These are phyloP conservation scores for Steatocranus sp. DNA, from an alignment of 2,797 vertebrate genomes.

Conservation along the genomic window DNA sequence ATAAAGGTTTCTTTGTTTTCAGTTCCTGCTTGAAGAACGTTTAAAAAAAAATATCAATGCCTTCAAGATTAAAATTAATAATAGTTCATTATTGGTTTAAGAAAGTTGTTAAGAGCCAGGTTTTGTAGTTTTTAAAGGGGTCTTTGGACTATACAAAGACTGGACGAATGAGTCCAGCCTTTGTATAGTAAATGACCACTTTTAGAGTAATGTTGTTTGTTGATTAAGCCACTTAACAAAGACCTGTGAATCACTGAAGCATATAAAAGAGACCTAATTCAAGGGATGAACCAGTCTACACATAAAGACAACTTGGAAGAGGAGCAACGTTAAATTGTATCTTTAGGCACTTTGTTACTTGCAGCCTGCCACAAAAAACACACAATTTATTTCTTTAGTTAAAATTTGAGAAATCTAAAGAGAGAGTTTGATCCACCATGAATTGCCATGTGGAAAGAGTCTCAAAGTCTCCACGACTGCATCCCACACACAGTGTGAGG, in stretches of 20 bases:
- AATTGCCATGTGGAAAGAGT: background rate
- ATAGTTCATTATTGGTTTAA: background rate
- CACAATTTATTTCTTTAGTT: background rate
- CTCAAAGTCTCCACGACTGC: background rate
- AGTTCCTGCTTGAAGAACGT: background rate
- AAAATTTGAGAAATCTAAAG: background rate
- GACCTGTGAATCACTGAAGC: background rate
- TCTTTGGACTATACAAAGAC: too few relatives aligned
- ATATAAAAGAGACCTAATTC: background rate
- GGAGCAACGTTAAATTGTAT: background rate
- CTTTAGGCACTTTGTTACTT: background rate
- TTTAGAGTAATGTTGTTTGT: background rate
- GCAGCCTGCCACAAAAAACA: background rate
- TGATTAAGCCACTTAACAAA: background rate
- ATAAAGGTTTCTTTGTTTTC: background rate
- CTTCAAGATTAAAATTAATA: background rate
- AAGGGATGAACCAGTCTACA: background rate
- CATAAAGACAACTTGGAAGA: background rate
- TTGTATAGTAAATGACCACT: background rate
- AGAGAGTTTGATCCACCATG: background rate
- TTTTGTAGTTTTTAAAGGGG: background rate
- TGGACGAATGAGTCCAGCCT: too few relatives aligned
- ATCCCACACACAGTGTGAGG: background rate
- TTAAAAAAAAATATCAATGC: background rate
- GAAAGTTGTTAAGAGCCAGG: background rate